Evolutionary conservation across 1,140 invertebrate species (phyloP), one percentile per base, ranked within the genome.

Genomic region (Ceratina japonica): DNA sequence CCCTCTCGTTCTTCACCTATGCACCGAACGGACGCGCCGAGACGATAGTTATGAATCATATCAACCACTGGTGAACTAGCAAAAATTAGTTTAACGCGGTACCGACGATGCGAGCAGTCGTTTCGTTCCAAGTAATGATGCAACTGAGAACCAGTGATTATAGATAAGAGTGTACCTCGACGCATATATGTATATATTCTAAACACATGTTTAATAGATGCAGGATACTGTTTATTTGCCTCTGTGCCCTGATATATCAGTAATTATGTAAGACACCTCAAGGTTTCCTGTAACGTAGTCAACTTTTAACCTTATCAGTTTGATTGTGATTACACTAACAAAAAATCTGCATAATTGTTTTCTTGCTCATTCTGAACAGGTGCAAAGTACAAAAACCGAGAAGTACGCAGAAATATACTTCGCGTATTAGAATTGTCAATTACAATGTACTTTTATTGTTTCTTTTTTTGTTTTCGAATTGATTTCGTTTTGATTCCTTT

Each of bases 61-160:
- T 51, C 52, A 66, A 59, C 52, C 10, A 31, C n/a, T 18, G 18
- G 27, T 51, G 20, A 22, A 51, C 18, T 49, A 63, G 72, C 80
- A 82, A 80, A 82, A 87, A 83, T 86, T 76, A 77, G 80, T 76
- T 77, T 74, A 80, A 88, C 80, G 74, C 83, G 84, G 86, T 87
- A 86, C 85, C 87, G 87, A 79, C 85, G 65, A 71, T 83, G 37
- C 37, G 83, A 83, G 81, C 83, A 89, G 87, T 88, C 84, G 81
- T 82, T 84, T 72, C 79, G 79, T 90, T 89, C 85, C 82, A 79
- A 89, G 88, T 89, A 90, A 89, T 90, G 89, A 90, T 89, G 89
- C 84, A 90, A 90, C 80, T 84, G 79, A 83, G 88, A 90, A 89
- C 82, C 86, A 87, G 83, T 89, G 89, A 90, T 90, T 89, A 83